Evolutionary conservation across 2,888 invertebrate species (phyloP), one percentile per base, ranked within the genome.

Genomic region (Anorthoa munda): DNA sequence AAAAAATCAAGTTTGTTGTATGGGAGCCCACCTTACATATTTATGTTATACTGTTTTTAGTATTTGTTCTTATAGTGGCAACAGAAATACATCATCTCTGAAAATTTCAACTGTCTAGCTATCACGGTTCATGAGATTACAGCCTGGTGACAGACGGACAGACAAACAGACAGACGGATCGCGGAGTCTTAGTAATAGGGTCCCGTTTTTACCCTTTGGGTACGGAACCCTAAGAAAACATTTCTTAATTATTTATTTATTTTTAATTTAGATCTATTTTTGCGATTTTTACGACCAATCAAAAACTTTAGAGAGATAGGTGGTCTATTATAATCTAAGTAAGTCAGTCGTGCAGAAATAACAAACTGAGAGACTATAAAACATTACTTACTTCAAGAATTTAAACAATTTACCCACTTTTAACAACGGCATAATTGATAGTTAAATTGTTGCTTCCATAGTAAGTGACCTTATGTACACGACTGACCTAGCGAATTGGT

Each of bases 261-360:
- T 51, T 74, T 13, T 31, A 46, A 39, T 48, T 11, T 56, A 50
- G 5, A 26, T 74, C 11, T 21, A 50, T 66, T 63, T 66, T 12
- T 13, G 39, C 18, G 18, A 81, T 60, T n/a, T 75, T 84, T 53
- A 79, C 64, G 60, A 76, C n/a, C 79, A 85, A 77, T 83, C 9
- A 76, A 64, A 17, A 5, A 45, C 7, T 21, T 53, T n/a, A 45
- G 3, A n/a, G 4, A 48, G 31, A 21, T 63, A 39, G 17, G 5
- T 17, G 51, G 5, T 72, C 45, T 68, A 13, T 64, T 69, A 66
- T 18, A 59, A 26, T 51, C 0, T 17, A 63, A 70, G 45, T 67
- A 74, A 61, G 63, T 39, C 55, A 69, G n/a, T 85, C 81, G 83
- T 85, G 83, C 70, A 66, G 48, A 71, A 71, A 60, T 56, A 64